Conservation (phyloP, 2,113 vertebrate species). For the Cygnus buccinator region DNA sequence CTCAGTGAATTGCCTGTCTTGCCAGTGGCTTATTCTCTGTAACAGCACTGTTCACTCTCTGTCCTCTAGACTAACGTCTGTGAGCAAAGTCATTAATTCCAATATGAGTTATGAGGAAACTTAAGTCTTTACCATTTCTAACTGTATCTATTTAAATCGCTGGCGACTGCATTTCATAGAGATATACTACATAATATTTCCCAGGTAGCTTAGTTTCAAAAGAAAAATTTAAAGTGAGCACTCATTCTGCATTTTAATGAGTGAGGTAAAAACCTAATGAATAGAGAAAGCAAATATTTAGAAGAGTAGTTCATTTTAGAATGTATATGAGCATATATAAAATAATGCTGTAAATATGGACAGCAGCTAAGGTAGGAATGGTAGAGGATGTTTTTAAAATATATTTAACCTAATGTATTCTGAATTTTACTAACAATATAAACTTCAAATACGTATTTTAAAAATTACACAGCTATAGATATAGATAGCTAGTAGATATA, state of each 20-base stretch:
- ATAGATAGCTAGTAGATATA: too few relatives aligned
- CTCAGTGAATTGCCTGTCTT: conserved; percentile 65
- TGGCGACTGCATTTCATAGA: not conserved
- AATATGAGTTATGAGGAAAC: not conserved
- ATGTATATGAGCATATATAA: not conserved
- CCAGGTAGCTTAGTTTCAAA: not conserved
- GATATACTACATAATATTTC: not conserved
- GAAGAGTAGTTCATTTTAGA: not conserved
- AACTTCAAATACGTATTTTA: not conserved
- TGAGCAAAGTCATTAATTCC: not conserved
- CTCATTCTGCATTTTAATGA: not conserved
- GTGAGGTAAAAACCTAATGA: not conserved
- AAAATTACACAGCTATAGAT: not conserved
- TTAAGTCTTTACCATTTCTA: not conserved
- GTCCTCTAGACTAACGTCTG: not conserved
- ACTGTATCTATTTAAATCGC: not conserved
- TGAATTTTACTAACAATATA: not conserved
- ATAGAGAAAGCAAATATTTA: not conserved
- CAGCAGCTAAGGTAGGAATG: not conserved
- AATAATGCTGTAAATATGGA: not conserved
- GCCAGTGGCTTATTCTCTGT: conserved; percentile 40
- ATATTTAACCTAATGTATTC: not conserved
- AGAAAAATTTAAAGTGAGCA: not conserved
- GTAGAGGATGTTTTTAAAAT: not conserved
- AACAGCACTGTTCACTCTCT: conserved; percentile 12